These are phyloP conservation scores for Thunnus albacares DNA, from an alignment of 2,797 vertebrate species.

Conservation along the genomic window DNA sequence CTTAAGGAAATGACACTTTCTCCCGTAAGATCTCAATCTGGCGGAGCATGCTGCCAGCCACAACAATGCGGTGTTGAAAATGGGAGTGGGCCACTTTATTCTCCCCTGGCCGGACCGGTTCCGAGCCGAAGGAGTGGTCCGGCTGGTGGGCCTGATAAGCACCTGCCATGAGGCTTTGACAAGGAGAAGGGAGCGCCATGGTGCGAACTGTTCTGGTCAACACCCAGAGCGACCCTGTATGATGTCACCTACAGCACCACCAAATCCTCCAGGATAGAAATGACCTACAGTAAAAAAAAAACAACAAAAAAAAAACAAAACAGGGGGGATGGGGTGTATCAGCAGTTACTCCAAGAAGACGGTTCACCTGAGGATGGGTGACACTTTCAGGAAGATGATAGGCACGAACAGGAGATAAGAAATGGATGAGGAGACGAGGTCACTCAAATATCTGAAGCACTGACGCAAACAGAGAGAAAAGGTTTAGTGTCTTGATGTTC, in stretches of 20 bases:
- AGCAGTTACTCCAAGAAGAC: not conserved
- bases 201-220: conserved; percentile 54
- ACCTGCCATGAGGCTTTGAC: conserved; percentile 55
- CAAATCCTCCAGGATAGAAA: conserved; percentile 9
- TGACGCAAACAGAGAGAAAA: too few species aligned
- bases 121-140: conserved; percentile 82
- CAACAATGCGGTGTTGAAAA: conserved; percentile 92
- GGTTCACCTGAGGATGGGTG: not conserved
- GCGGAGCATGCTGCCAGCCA: conserved; percentile 81
- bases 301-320: not conserved
- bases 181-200: conserved; percentile 16
- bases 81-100: conserved; percentile 71
- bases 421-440: not conserved
- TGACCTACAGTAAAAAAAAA: not conserved
- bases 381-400: not conserved
- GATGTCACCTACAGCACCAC: conserved; percentile 41
- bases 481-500: too few species aligned
- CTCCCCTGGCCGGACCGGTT: conserved; percentile 60
- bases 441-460: not conserved
- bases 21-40: conserved; percentile 86
- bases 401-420: conserved; percentile 17
- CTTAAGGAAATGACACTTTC: conserved; percentile 89
- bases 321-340: not conserved
- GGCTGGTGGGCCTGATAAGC: conserved; percentile 89
- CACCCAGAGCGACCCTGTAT: conserved; percentile 16